These are phyloP conservation scores for Sycophaga agraensis DNA, from an alignment of 1,140 invertebrate species.

Conservation along the genomic window DNA sequence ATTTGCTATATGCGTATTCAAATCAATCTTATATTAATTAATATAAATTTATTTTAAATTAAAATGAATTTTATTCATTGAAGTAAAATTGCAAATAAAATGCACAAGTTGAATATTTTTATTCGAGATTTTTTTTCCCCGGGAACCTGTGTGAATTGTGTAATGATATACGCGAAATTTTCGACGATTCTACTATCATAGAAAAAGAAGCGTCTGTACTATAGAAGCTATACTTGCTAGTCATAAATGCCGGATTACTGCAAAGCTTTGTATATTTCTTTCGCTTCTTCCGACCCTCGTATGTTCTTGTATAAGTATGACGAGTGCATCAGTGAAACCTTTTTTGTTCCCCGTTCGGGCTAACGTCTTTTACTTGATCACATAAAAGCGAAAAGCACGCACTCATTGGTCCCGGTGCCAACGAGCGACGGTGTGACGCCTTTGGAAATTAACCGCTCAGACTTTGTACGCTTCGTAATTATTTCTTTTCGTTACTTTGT, in stretches of 20 bases:
- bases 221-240: constrained; percentile 28
- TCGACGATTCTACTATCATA: constrained; percentile 3
- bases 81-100: not conserved
- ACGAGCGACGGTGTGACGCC: constrained; percentile 4
- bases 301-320: not conserved
- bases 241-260: constrained; percentile 25
- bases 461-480: not conserved
- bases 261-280: constrained; percentile 19
- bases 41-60: not conserved
- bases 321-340: not conserved
- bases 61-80: not conserved
- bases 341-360: not conserved
- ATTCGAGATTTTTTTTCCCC: not conserved
- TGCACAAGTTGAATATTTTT: not conserved
- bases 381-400: not conserved
- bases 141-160: not conserved
- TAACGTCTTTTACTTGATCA: not conserved
- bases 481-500: not conserved
- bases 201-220: constrained; percentile 16
- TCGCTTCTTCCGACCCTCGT: constrained; percentile 5
- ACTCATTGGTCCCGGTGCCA: not conserved
- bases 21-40: too few relatives aligned
- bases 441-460: too few relatives aligned
- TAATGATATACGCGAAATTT: not conserved
- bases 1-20: too few relatives aligned